These are phyloP conservation scores for Habrosyne pyritoides DNA, from an alignment of 2,888 invertebrate genomes.

Conservation along the genomic window DNA sequence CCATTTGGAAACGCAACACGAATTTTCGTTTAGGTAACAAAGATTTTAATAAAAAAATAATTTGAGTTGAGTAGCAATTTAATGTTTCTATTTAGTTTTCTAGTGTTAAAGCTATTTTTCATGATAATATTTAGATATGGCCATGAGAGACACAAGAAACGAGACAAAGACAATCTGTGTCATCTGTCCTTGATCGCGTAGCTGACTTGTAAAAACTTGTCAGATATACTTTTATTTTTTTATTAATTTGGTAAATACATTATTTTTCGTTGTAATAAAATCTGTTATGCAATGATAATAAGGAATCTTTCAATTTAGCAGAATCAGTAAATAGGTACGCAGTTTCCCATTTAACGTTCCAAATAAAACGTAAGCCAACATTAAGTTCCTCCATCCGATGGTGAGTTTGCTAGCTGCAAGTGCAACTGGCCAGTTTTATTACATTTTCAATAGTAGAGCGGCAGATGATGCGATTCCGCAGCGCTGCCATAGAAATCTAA, in stretches of 20 bases:
- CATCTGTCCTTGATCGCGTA: too few species aligned
- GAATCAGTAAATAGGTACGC: background rate
- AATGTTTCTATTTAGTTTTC: too few species aligned
- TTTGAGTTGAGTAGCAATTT: too few species aligned
- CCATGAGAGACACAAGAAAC: too few species aligned
- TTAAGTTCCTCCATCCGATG: constrained; percentile 5
- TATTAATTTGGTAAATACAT: too few species aligned
- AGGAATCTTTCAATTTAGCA: background rate
- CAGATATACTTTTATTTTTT: too few species aligned
- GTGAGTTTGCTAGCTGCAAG: constrained; percentile 9
- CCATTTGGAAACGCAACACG: background rate
- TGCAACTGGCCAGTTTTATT: constrained; percentile 43
- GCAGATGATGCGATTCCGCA: constrained; percentile 47
- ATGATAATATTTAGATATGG: too few species aligned
- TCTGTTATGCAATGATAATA: background rate
- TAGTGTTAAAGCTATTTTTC: too few species aligned
- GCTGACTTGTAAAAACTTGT: too few species aligned
- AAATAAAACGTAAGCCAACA: constrained; percentile 8
- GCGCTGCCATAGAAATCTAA: constrained; percentile 8
- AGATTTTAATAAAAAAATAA: too few species aligned
- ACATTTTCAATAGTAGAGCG: constrained; percentile 49
- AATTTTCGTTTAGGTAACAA: background rate
- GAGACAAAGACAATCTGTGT: too few species aligned
- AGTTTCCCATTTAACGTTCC: background rate
- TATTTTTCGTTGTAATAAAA: too few species aligned